Base-by-base conservation (phyloP, 2,888 invertebrate species). In the Diarsia dahlii region DNA sequence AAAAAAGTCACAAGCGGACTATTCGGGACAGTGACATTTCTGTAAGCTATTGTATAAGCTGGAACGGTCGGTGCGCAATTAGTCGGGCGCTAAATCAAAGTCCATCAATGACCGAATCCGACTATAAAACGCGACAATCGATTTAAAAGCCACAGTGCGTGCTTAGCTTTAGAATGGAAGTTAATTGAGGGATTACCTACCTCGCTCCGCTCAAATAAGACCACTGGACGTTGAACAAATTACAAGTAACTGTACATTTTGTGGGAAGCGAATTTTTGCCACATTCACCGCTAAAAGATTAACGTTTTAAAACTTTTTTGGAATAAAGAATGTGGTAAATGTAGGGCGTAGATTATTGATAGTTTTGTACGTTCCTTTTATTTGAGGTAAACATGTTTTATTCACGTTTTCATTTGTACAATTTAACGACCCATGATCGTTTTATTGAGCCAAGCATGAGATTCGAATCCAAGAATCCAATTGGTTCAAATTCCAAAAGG, bases 101-200 rank as follows among this genome's bases (percentile, higher is more conserved):
- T 87, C 84, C 78, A 85, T 82, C 82, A 80, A 78, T 84, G 85
- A 76, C 79, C 82, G 81, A 84, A 84, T 80, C 73, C 77, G 76
- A 84, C 74, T 75, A 89, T 89, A 87, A 88, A 89, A 84, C 80
- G 80, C 81, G 76, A 87, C 87, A 83, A 88, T 88, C 86, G 80
- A 88, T 89, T 89, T 87, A 86, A 85, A 88, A 88, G 82, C 89
- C 84, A 87, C 84, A 74, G 80, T 84, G 85, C 80, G 85, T 88
- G 87, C 82, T 88, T 86, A 83, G 82, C 77, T 85, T 88, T 70
- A 81, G 81, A 89, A 89, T 88, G 80, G 85, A 76, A 84, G 84
- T 87, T 88, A 89, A 89, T 89, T 89, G 88, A 84, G 81, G 86
- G 81, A 88, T 85, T 88, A 89, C 81, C 87, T 83, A 71, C 74